A percentile compares a stretch with the other conserved stretches of the same genome.
phyloP scores from a whole-genome alignment of 2,888 invertebrate genomes.

The Siphonodentalium dalli region DNA sequence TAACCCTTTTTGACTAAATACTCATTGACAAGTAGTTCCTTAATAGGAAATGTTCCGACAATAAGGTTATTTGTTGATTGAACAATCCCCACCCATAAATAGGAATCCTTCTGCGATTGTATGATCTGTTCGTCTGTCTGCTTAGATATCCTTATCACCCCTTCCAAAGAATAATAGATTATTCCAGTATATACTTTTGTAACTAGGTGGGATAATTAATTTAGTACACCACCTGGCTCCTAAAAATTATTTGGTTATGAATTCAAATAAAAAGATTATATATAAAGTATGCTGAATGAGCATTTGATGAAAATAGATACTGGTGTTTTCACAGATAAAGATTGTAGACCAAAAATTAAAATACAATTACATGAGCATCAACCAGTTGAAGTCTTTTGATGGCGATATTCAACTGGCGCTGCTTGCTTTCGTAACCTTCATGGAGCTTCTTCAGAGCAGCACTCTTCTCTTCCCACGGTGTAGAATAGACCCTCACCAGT shows the following conservation, averaged over 20 bases:
- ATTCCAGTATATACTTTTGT: too few relatives aligned
- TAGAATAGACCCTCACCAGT: slow-evolving; percentile 62
- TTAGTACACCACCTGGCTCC: too few relatives aligned
- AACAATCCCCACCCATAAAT: too few relatives aligned
- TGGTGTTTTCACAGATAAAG: not conserved
- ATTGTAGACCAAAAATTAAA: not conserved
- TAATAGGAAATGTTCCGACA: too few relatives aligned
- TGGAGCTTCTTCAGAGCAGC: slow-evolving; percentile 62
- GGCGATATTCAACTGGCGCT: slow-evolving; percentile 62
- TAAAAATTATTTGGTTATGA: not conserved
- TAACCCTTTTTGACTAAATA: too few relatives aligned
- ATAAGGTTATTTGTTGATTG: too few relatives aligned
- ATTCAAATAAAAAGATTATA: not conserved
- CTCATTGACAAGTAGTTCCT: too few relatives aligned
- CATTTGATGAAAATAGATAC: not conserved
- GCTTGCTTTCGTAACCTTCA: slow-evolving; percentile 63
- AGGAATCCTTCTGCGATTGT: too few relatives aligned
- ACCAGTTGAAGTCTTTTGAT: slow-evolving; percentile 61
- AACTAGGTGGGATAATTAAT: too few relatives aligned
- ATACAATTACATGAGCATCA: slow-evolving; percentile 58
- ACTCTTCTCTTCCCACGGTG: slow-evolving; percentile 65
- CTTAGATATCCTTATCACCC: too few relatives aligned
- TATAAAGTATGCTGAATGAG: not conserved
- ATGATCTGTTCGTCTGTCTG: too few relatives aligned
- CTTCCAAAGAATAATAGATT: too few relatives aligned